Evolutionary conservation across 2,797 vertebrate genomes (phyloP).

Genomic region (Periparus ater): DNA sequence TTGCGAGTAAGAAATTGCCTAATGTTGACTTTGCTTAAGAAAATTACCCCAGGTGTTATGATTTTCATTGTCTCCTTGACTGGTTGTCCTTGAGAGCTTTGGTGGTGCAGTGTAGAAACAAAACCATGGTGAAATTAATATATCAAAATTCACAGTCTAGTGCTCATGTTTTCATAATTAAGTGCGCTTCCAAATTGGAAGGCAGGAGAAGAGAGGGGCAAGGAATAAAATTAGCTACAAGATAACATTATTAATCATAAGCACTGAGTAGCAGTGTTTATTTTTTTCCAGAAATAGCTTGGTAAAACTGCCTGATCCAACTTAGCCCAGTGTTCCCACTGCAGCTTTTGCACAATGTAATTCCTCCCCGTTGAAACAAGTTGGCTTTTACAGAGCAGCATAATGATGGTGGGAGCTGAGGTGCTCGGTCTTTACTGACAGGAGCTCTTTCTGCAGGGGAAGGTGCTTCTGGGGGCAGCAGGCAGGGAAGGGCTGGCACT

Average conservation of each 20-base stretch:
- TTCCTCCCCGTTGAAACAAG: background rate
- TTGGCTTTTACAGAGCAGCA: background rate
- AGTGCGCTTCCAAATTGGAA: slow-evolving; percentile 45
- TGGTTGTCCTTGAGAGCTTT: slow-evolving; percentile 39
- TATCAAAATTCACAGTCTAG: slow-evolving; percentile 39
- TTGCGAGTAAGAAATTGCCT: slow-evolving; percentile 1
- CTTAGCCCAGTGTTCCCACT: background rate
- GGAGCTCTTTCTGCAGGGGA: background rate
- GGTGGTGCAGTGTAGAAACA: background rate
- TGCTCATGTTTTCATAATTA: slow-evolving; percentile 49
- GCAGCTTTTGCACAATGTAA: slow-evolving; percentile 23
- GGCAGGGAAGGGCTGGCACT: background rate
- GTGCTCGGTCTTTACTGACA: slow-evolving; percentile 2
- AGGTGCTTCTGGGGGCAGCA: background rate
- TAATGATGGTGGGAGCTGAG: background rate
- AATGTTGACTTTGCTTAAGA: slow-evolving; percentile 29
- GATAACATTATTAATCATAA: slow-evolving; percentile 49
- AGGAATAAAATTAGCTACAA: slow-evolving; percentile 49
- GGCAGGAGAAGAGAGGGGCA: slow-evolving; percentile 27
- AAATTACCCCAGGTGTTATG: slow-evolving; percentile 7
- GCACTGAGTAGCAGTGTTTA: slow-evolving; percentile 33
- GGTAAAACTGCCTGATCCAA: slow-evolving; percentile 22
- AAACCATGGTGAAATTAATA: slow-evolving; percentile 49
- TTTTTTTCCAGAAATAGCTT: slow-evolving; percentile 64
- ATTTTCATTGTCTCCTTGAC: slow-evolving; percentile 20